These are phyloP conservation scores for Calliopsis andreniformis DNA, from an alignment of 1,140 invertebrate species.

Conservation along the genomic window DNA sequence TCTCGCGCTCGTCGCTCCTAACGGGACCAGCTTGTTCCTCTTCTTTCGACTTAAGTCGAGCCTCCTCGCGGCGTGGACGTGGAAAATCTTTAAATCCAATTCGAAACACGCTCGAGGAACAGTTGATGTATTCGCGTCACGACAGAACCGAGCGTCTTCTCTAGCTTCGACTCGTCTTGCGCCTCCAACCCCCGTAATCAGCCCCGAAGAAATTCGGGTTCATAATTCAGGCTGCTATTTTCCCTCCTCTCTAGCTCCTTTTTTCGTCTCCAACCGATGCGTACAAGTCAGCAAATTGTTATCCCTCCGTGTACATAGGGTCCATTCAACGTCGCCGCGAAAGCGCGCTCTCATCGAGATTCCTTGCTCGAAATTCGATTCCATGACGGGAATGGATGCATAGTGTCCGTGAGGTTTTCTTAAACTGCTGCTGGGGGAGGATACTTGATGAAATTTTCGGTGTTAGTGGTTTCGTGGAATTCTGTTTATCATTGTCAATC, in stretches of 20 bases:
- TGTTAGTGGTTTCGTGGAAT: too few species aligned
- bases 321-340: slow-evolving; percentile 48
- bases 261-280: slow-evolving; percentile 8
- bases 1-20: neutral
- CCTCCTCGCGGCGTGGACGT: neutral
- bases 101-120: slow-evolving; percentile 72
- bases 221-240: slow-evolving; percentile 68
- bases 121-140: slow-evolving; percentile 78
- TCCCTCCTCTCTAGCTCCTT: slow-evolving; percentile 1
- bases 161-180: slow-evolving; percentile 45
- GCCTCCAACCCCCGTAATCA: slow-evolving; percentile 67
- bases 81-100: slow-evolving; percentile 64
- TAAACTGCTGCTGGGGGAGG: too few species aligned
- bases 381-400: neutral
- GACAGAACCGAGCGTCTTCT: slow-evolving; percentile 55
- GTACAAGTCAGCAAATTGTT: slow-evolving; percentile 65
- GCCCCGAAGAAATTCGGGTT: slow-evolving; percentile 74
- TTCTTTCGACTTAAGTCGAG: slow-evolving; percentile 6
- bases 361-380: slow-evolving; percentile 38
- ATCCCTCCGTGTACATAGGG: slow-evolving; percentile 54
- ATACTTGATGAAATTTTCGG: too few species aligned
- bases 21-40: neutral
- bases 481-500: too few species aligned
- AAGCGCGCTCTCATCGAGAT: slow-evolving; percentile 15
- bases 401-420: neutral